Conservation (phyloP, 1,140 invertebrate species). For the Schlechtendalia chinensis region DNA sequence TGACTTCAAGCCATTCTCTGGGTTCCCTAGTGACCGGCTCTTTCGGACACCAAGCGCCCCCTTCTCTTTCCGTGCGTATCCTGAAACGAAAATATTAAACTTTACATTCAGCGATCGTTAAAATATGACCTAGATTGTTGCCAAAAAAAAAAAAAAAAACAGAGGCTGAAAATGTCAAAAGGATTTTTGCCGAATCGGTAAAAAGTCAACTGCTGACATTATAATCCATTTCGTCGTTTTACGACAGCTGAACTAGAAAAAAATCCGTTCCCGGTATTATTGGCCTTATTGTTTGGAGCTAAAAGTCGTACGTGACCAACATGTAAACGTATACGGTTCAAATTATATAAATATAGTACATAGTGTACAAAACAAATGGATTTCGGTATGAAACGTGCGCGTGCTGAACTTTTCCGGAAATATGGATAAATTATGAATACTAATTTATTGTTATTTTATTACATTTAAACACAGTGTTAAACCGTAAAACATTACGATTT, state of each 20-base stretch:
- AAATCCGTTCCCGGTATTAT: constrained; percentile 28
- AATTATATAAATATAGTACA: background rate
- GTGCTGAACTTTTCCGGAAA: constrained; percentile 8
- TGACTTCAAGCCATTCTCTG: constrained; percentile 76
- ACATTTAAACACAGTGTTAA: constrained; percentile 2
- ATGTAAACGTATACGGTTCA: constrained; percentile 33
- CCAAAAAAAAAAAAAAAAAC: background rate
- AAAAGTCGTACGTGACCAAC: constrained; percentile 46
- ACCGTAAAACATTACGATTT: background rate
- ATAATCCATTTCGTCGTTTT: constrained; percentile 46
- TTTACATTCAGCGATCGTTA: constrained; percentile 34
- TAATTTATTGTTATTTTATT: constrained; percentile 36
- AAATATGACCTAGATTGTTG: constrained; percentile 39
- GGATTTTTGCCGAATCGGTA: constrained; percentile 47
- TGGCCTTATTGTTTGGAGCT: constrained; percentile 46
- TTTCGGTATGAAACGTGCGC: constrained; percentile 7
- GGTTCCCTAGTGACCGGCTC: constrained; percentile 69
- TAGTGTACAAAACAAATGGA: background rate
- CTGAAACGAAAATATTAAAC: constrained; percentile 60
- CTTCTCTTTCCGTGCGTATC: constrained; percentile 72
- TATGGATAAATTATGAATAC: constrained; percentile 23
- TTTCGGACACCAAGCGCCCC: constrained; percentile 84
- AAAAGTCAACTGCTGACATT: constrained; percentile 49
- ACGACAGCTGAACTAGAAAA: constrained; percentile 33
- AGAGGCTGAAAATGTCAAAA: constrained; percentile 46